Percentiles rank a stretch among this genome's conserved stretches.
Evolutionary conservation across 2,888 invertebrate genomes (phyloP).

Genomic region (Willowsia nigromaculata): DNA sequence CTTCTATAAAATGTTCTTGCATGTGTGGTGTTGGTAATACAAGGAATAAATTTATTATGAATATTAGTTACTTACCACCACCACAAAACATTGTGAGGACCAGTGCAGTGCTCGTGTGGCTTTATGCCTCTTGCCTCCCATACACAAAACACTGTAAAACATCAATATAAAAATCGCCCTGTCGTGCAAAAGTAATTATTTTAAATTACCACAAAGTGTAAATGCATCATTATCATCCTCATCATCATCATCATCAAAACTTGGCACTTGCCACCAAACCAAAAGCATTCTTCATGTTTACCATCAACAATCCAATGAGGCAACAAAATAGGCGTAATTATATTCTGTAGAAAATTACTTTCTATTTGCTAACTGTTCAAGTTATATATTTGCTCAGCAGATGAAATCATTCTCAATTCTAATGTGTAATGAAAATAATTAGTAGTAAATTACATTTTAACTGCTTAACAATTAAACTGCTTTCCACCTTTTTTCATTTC

Average conservation of each 20-base stretch:
- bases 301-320: background rate
- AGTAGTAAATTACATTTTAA: constrained; percentile 18
- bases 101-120: background rate
- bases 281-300: background rate
- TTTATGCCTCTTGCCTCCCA: constrained; percentile 4
- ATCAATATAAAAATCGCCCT: constrained; percentile 51
- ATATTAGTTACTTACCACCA: background rate
- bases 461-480: background rate
- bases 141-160: background rate
- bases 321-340: background rate
- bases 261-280: background rate
- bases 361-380: background rate
- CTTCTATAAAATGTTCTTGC: background rate
- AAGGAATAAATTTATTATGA: constrained; percentile 27
- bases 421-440: constrained; percentile 25
- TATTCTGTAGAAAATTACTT: background rate
- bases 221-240: constrained; percentile 11
- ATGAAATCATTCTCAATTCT: constrained; percentile 2
- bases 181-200: constrained; percentile 50
- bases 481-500: background rate
- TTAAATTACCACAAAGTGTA: constrained; percentile 28
- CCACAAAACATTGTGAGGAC: background rate
- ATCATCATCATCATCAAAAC: background rate
- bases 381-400: background rate
- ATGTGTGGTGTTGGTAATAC: background rate